phyloP scores from a whole-genome alignment of 2,797 vertebrate species.

The Melopsittacus undulatus region DNA sequence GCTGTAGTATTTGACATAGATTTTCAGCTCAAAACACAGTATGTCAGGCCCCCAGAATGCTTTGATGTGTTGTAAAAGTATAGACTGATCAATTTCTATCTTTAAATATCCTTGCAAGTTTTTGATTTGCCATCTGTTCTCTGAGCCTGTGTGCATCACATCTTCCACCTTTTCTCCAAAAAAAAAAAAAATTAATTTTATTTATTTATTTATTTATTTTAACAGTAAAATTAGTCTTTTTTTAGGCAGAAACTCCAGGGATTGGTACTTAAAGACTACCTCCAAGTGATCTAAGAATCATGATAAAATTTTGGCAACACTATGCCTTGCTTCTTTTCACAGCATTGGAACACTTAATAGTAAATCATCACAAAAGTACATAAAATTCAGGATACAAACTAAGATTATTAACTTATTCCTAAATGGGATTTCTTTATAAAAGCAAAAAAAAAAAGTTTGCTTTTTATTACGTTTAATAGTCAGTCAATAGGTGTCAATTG shows the following conservation, averaged over 20 bases:
- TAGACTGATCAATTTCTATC: not conserved
- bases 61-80: not conserved
- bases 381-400: not conserved
- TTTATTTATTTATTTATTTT: not conserved
- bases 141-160: not conserved
- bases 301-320: not conserved
- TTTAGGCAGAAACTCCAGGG: not conserved
- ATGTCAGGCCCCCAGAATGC: not conserved
- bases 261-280: not conserved
- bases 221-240: not conserved
- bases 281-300: not conserved
- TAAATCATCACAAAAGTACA: not conserved
- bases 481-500: not conserved
- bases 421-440: not conserved
- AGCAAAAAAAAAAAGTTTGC: accelerated
- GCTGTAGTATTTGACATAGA: not conserved
- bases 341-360: not conserved
- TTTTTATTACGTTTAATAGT: not conserved
- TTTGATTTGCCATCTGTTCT: not conserved
- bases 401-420: not conserved
- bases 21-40: not conserved
- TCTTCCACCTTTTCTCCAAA: not conserved
- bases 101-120: not conserved
- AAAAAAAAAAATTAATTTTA: not conserved
- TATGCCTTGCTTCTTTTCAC: not conserved